Conservation (phyloP, 2,797 vertebrate genomes). For the Otolemur crassicaudatus region DNA sequence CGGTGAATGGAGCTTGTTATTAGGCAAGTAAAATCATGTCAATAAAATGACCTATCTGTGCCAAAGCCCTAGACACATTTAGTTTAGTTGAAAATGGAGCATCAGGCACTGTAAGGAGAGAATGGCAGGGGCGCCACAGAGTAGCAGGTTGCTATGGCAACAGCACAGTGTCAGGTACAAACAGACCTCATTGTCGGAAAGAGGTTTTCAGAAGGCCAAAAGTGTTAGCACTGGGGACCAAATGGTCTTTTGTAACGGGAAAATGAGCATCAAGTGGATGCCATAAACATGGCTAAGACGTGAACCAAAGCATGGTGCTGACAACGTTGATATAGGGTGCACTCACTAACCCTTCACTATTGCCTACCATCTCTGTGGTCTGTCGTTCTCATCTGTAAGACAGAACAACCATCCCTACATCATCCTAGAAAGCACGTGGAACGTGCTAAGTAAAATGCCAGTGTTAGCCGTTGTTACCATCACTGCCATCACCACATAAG, state of each 20-base stretch:
- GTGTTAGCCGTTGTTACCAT: background rate
- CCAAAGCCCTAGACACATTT: background rate
- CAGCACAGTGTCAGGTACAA: background rate
- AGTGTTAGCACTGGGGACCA: background rate
- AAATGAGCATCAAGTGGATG: background rate
- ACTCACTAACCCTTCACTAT: background rate
- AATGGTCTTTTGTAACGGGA: background rate
- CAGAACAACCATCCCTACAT: background rate
- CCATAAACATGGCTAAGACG: background rate
- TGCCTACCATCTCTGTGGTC: background rate
- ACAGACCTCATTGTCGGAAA: background rate
- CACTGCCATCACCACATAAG: too few species aligned
- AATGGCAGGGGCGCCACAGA: background rate
- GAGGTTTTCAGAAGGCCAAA: conserved; percentile 51
- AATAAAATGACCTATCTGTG: background rate
- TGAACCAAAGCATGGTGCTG: background rate
- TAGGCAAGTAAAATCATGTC: background rate
- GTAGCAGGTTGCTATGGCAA: conserved; percentile 66
- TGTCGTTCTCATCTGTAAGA: background rate
- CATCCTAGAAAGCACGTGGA: background rate
- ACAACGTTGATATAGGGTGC: background rate
- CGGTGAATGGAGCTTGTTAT: background rate
- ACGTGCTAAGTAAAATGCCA: background rate
- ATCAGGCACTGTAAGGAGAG: background rate
- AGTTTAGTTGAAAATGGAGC: background rate